phyloP scores from a whole-genome alignment of 2,888 invertebrate genomes.

The Watsonalla cultraria region DNA sequence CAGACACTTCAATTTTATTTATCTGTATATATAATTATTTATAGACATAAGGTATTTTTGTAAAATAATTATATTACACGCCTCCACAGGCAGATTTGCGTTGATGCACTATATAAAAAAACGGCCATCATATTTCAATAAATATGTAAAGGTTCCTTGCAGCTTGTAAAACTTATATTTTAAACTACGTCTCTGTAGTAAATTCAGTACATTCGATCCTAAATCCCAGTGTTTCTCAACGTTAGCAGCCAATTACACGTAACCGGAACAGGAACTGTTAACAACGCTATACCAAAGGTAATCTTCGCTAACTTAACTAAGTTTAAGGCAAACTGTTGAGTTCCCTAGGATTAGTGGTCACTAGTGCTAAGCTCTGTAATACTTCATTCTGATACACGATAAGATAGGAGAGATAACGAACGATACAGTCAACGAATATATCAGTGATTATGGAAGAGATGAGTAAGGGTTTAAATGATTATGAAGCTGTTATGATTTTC shows the following conservation, averaged over 20 bases:
- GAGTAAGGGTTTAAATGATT: neutral
- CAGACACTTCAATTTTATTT: too few species aligned
- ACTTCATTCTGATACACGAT: slow-evolving; percentile 8
- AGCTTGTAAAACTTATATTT: too few species aligned
- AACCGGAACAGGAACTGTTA: slow-evolving; percentile 8
- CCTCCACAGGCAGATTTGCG: too few species aligned
- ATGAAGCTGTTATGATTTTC: too few species aligned
- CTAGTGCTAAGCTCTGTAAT: slow-evolving; percentile 31
- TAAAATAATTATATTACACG: too few species aligned
- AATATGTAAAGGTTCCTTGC: too few species aligned
- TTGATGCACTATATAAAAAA: too few species aligned
- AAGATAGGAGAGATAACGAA: neutral
- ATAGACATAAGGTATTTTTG: too few species aligned
- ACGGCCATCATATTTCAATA: too few species aligned
- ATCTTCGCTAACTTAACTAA: slow-evolving; percentile 42
- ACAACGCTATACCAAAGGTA: slow-evolving; percentile 25
- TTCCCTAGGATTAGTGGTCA: slow-evolving; percentile 51
- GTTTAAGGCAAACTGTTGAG: slow-evolving; percentile 39
- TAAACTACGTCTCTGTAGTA: too few species aligned
- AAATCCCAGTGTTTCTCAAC: neutral
- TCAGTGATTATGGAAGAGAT: neutral
- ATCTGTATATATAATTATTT: too few species aligned
- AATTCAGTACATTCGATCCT: neutral
- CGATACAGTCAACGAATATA: too few species aligned
- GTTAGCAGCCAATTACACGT: slow-evolving; percentile 11